Percentiles rank a stretch among this genome's conserved stretches.
Conservation (phyloP, 2,888 invertebrate species). For the Nesidiocoris tenuis region DNA sequence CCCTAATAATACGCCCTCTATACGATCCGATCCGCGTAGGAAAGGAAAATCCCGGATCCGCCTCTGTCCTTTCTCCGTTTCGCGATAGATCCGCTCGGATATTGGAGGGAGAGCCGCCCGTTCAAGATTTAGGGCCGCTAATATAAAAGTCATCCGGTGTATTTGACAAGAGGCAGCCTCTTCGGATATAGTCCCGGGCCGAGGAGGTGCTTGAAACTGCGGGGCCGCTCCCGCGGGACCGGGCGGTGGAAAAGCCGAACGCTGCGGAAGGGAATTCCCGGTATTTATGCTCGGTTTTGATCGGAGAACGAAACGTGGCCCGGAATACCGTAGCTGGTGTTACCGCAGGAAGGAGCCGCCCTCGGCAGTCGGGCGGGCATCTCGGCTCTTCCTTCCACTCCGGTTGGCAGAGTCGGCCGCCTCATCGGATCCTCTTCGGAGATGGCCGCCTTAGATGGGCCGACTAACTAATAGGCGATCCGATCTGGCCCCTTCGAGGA, state of each 20-base stretch:
- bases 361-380: background rate
- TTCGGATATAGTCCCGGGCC: slow-evolving; percentile 10
- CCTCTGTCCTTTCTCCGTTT: background rate
- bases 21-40: background rate
- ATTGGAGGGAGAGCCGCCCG: background rate
- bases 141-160: slow-evolving; percentile 37
- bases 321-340: slow-evolving; percentile 27
- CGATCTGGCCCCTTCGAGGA: background rate
- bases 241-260: background rate
- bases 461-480: background rate
- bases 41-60: background rate
- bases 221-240: background rate
- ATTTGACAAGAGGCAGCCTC: slow-evolving; percentile 33
- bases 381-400: background rate
- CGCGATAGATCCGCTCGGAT: slow-evolving; percentile 1
- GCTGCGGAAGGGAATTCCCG: slow-evolving; percentile 9
- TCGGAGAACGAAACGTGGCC: slow-evolving; percentile 35
- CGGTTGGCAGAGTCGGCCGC: too few relatives aligned
- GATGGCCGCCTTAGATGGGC: background rate
- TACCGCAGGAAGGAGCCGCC: too few relatives aligned
- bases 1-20: background rate
- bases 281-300: slow-evolving; percentile 37
- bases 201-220: background rate
- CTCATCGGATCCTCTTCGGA: background rate
- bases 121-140: slow-evolving; percentile 31